Evolutionary conservation across 1,140 invertebrate genomes (phyloP), one percentile per base, ranked within the genome.

Genomic region (Drosophila neocordata): DNA sequence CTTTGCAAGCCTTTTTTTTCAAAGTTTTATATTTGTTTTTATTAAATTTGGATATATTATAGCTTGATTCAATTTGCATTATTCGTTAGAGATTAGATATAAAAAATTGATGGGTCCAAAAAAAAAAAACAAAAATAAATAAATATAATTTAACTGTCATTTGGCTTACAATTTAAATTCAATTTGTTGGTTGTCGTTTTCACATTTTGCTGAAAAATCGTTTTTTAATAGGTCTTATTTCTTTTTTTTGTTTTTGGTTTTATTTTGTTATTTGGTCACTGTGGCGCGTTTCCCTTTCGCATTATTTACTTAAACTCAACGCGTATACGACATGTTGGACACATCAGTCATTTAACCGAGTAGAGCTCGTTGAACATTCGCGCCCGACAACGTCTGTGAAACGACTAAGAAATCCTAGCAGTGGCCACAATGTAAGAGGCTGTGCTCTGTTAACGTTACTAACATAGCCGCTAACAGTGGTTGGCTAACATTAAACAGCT

Each of bases 251-350:
- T 18, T 24, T 52, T 31, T 18, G 31, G 12, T 35, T 65, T 11
- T 31, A 20, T 20, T 48, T 48, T 48, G 7, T 9, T 48, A 20
- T 7, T 52, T 62, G 48, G 37, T 44, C 56, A 27, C 56, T 52
- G 22, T 27, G 64, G 35, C 56, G 41, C 71, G 37, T 66, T 44
- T 35, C 24, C 63, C 38, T 48, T 68, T 52, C 37, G 71, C 56
- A 69, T 75, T 75, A 73, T 27, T 55, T 61, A 58, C 37, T 73
- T 34, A 24, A 24, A 61, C 18, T 57, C 59, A 78, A 59, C 74
- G 71, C 82, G 82, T 87, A 82, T 88, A 82, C 82, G 83, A 74
- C 72, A 79, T 82, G 67, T 65, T 58, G 44, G 64, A 59, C 76
- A 59, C 76, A 58, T 64, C 38, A 56, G 38, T 13, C 53, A 38